Evolutionary conservation across 2,113 vertebrate genomes (phyloP).

Genomic region (Myodes glareolus): DNA sequence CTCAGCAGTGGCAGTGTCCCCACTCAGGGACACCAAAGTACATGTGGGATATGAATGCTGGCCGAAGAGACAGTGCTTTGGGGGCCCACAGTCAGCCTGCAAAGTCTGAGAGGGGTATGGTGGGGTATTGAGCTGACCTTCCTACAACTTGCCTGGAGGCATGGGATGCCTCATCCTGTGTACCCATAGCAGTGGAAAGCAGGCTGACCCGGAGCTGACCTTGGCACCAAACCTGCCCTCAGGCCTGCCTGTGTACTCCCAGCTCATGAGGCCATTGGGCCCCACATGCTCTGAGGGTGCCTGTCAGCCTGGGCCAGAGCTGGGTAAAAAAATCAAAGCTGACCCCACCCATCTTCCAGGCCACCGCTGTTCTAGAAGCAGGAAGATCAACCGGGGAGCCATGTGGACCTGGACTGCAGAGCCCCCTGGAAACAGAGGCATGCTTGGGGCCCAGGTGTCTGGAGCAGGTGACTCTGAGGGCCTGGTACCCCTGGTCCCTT

Average conservation of each 20-base stretch:
- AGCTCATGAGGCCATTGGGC: neutral
- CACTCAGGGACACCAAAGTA: neutral
- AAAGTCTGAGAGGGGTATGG: no score
- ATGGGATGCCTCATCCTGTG: neutral
- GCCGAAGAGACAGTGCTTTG: neutral
- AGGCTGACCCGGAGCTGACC: neutral
- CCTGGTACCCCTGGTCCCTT: rapidly evolving
- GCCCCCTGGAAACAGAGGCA: no score
- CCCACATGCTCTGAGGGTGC: neutral
- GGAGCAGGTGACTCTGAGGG: neutral
- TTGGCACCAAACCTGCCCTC: neutral
- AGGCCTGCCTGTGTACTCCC: no score
- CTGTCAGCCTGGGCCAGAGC: rapidly evolving
- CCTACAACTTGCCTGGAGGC: neutral
- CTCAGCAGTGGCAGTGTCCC: rapidly evolving
- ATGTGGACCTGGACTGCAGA: rapidly evolving
- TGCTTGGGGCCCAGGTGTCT: neutral
- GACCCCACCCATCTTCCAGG: neutral
- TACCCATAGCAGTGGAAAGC: neutral
- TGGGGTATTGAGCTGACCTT: neutral
- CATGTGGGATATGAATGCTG: neutral
- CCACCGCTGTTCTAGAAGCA: neutral
- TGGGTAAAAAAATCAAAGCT: no score
- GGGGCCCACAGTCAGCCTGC: neutral
- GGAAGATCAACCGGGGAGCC: neutral